Conservation (phyloP, 2,797 vertebrate genomes). For the Sitta carolinensis region DNA sequence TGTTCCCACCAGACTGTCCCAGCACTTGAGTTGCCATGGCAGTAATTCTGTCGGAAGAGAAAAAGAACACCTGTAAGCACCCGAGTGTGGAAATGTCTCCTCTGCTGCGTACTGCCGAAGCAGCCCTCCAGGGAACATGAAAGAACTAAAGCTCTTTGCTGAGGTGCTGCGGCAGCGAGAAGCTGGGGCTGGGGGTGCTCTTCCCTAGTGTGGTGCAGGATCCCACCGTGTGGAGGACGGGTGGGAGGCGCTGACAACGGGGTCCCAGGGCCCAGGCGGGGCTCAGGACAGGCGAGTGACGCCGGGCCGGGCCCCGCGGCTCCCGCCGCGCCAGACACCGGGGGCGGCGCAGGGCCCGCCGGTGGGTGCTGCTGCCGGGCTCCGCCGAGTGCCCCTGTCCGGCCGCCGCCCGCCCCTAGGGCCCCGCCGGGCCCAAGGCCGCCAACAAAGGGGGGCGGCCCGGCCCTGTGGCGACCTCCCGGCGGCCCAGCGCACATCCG, state of each 20-base stretch:
- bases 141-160: neutral
- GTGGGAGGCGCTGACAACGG: neutral
- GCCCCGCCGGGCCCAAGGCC: neutral
- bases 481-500: neutral
- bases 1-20: conserved; percentile 81
- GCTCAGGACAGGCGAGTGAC: neutral
- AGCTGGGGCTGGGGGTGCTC: neutral
- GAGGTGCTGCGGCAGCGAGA: neutral
- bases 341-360: neutral
- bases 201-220: neutral
- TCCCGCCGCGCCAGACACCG: neutral
- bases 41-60: conserved; percentile 50
- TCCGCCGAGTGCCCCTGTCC: neutral
- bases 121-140: neutral
- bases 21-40: conserved; percentile 88
- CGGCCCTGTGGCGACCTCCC: neutral
- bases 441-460: neutral
- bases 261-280: neutral
- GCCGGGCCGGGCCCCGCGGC: neutral
- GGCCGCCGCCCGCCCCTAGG: neutral
- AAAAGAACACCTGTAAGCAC: conserved; percentile 16
- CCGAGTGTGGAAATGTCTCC: neutral
- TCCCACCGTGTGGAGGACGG: neutral
- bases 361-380: neutral
- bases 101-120: neutral